Base-by-base conservation (phyloP, 2,797 vertebrate genomes). In the Sebastes iracundus region DNA sequence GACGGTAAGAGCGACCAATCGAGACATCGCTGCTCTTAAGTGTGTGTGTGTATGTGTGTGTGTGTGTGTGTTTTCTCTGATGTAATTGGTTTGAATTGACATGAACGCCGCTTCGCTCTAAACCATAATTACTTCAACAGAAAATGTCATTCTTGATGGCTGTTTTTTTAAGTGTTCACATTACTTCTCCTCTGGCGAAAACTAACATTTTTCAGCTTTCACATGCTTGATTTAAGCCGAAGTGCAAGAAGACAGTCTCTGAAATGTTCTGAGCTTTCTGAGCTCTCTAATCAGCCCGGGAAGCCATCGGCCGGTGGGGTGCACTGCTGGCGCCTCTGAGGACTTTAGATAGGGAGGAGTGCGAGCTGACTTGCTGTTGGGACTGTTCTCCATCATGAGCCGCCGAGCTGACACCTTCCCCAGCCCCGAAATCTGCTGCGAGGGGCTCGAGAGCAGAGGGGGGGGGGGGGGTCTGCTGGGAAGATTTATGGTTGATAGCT, bases 261-360 rank as follows among this genome's bases (percentile, higher is more conserved):
- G 2, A 72, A 46, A 4, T 5, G 16, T 64, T 46, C 18, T n/a
- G 22, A 64, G 62, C 46, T 46, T 49, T 28, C 33, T 20, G 8
- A 3, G 35, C 52, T 75, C 22, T 81, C 59, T 88, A 86, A 88
- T 91, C 85, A 69, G 58, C 49, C 35, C 5, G 12, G 77, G 84
- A 80, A 73, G 74, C 46, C 74, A 2, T 65, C 20, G 53, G 65
- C 4, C 14, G 6, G 55, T 60, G 72, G 80, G 77, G n/a, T 20
- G 52, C 55, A 1, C 58, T 32, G 32, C 76, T 74, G 92, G 91
- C 88, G 90, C 90, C 90, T 75, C 49, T 14, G 77, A 80, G 86
- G 82, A 72, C 87, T 89, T 89, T 81, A 91, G 93, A 93, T 92
- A 90, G 83, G 55, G 9, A 80, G 53, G 63, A 74, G 89, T 87